phyloP scores from a whole-genome alignment of 2,888 invertebrate genomes.

The Opisthograptis luteolata region DNA sequence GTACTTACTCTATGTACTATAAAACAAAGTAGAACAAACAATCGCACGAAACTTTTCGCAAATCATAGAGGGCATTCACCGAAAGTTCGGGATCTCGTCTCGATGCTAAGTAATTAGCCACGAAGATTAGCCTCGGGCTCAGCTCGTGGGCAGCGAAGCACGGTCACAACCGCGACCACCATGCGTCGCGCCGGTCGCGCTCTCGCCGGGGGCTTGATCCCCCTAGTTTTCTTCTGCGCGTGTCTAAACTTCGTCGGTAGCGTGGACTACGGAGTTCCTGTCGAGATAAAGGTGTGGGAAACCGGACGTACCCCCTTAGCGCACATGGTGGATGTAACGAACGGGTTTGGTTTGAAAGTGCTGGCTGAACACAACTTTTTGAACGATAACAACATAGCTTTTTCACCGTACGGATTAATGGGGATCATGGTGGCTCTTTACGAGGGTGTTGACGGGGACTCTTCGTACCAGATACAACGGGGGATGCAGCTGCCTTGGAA shows the following conservation, averaged over 20 bases:
- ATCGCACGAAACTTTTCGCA: conserved; percentile 41
- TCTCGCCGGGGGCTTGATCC: conserved; percentile 37
- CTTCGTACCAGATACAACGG: conserved; percentile 88
- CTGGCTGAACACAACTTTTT: conserved; percentile 88
- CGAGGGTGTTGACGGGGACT: conserved; percentile 90
- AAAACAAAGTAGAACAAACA: too few species aligned
- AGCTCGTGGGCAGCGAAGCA: conserved; percentile 61
- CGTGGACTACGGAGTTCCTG: conserved; percentile 64
- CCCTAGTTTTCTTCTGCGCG: conserved; percentile 47
- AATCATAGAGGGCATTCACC: conserved; percentile 76
- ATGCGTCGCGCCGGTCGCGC: conserved; percentile 68
- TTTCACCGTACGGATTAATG: conserved; percentile 92
- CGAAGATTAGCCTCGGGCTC: conserved; percentile 63
- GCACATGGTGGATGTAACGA: conserved; percentile 91
- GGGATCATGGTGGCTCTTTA: conserved; percentile 91
- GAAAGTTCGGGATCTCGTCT: conserved; percentile 64
- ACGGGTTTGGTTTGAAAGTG: conserved; percentile 88
- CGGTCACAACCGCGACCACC: conserved; percentile 64
- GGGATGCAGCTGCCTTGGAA: conserved; percentile 89
- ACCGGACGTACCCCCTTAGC: conserved; percentile 85
- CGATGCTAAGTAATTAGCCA: conserved; percentile 66
- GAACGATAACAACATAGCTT: conserved; percentile 91
- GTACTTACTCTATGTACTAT: too few species aligned
- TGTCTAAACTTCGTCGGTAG: conserved; percentile 37
- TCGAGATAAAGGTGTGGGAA: conserved; percentile 78